Percentiles rank a stretch among this genome's conserved stretches.
phyloP scores from a whole-genome alignment of 2,113 vertebrate species.

The Etia nguti region DNA sequence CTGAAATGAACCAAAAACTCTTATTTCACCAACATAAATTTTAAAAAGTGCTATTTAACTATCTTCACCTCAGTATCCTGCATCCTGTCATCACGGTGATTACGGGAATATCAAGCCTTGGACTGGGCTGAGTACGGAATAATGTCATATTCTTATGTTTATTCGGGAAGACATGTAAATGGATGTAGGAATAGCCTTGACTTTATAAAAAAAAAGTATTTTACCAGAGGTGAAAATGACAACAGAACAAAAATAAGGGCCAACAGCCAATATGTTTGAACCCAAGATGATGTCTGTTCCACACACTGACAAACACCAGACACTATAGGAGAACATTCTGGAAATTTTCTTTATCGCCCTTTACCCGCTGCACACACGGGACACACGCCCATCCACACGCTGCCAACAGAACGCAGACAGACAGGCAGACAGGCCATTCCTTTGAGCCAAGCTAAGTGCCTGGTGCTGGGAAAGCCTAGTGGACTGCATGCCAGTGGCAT shows the following conservation, averaged over 20 bases:
- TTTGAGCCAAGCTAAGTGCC: slow-evolving; percentile 13
- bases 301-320: neutral
- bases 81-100: neutral
- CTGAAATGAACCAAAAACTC: neutral
- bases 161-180: neutral
- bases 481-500: slow-evolving; percentile 48
- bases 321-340: neutral
- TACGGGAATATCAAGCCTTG: neutral
- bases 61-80: neutral
- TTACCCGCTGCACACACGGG: neutral
- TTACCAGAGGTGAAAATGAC: neutral
- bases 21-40: neutral
- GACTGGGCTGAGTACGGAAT: neutral
- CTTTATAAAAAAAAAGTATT: neutral
- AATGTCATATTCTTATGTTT: neutral
- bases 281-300: neutral
- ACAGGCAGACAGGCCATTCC: neutral
- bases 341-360: neutral
- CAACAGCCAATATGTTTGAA: neutral
- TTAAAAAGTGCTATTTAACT: neutral
- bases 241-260: neutral
- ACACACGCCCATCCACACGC: slow-evolving; percentile 13
- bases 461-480: slow-evolving; percentile 57
- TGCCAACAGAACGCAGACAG: neutral
- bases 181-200: neutral